phyloP scores from a whole-genome alignment of 2,888 invertebrate genomes.

The Lypha dubia region DNA sequence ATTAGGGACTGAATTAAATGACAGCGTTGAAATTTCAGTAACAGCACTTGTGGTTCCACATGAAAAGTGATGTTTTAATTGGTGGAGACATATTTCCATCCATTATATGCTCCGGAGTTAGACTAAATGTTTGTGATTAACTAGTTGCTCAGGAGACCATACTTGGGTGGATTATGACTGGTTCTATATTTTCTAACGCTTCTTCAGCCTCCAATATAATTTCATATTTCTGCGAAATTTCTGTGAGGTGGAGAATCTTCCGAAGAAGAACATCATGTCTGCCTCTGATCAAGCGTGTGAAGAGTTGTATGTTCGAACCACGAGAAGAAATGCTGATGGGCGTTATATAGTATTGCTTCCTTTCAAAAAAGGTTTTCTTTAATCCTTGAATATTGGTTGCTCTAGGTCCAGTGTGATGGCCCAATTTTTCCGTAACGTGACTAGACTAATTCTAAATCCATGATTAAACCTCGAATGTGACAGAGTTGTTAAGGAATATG shows the following conservation, averaged over 20 bases:
- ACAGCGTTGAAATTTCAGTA: neutral
- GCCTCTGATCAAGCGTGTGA: neutral
- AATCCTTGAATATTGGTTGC: neutral
- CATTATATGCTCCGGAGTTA: neutral
- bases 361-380: neutral
- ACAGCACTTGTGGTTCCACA: neutral
- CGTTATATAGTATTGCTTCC: conserved; percentile 17
- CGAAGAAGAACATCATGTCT: neutral
- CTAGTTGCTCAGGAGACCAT: conserved; percentile 45
- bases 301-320: neutral
- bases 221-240: neutral
- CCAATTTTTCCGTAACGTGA: no score
- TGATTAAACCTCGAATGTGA: no score
- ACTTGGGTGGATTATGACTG: conserved; percentile 20
- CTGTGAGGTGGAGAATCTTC: conserved; percentile 19
- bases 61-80: neutral
- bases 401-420: neutral
- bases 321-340: conserved; percentile 21
- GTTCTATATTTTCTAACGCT: neutral
- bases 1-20: neutral
- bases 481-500: no score
- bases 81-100: neutral
- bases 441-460: no score
- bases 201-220: neutral
- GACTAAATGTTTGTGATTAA: neutral